Base-by-base conservation (phyloP, 2,888 invertebrate species). In the Crocallis elinguaria region DNA sequence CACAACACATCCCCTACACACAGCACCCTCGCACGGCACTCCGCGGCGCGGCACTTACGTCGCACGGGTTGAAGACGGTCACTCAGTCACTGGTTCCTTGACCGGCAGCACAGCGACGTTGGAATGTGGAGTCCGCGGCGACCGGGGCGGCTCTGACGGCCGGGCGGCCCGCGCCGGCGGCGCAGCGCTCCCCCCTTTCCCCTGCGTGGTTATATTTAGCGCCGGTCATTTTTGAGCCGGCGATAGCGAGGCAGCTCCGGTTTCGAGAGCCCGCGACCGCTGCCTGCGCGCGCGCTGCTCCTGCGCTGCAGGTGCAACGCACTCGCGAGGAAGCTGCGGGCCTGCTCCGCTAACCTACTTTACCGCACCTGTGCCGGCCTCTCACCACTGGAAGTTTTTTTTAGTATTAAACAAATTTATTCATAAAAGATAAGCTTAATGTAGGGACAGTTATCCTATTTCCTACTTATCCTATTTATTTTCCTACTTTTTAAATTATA, bases 121-220 rank as follows among this genome's bases (percentile, higher is more conserved):
- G 93, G 93, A 93, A 93, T 94, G 93, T 93, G 93, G 93, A 93
- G 93, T 93, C 93, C 93, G 93, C 94, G 92, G 92, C 93, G 93
- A 93, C 93, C 93, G 92, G 88, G 92, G 93, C 93, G 93, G 93
- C 93, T 94, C 94, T 94, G 93, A 70, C 71, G 76, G 77, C 71
- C 64, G 71, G 69, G 65, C 66, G 66, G 66, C 62, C 63, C 68
- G 69, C 67, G 66, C 67, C 70, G 69, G 62, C 55, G 50, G 53
- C 68, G 59, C 67, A 67, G 67, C 60, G 57, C 59, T 48, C 60
- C 41, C 60, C 64, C 62, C 64, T 62, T 64, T 37, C 66, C 60
- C 61, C 49, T 54, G 49, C 69, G 61, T 71, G 64, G 74, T 69
- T 87, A 88, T 82, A 84, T 87, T 82, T 87, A 88, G 85, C 79